phyloP scores from a whole-genome alignment of 2,797 vertebrate genomes.

The Eospalax fontanierii region DNA sequence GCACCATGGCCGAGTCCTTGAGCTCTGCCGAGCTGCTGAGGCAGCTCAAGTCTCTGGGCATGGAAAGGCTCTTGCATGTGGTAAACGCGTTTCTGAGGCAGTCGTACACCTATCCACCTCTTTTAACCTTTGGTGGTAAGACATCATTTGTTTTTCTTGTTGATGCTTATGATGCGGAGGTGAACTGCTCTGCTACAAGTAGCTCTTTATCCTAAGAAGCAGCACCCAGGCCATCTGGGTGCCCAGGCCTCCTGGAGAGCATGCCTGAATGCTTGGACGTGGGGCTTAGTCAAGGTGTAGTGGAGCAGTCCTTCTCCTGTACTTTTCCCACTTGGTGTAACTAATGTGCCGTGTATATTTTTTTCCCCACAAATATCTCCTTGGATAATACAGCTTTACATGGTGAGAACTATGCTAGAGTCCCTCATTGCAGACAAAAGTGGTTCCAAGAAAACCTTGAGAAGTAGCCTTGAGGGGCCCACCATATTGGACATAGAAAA shows the following conservation, averaged over 20 bases:
- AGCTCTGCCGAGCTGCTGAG: constrained; percentile 92
- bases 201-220: constrained; percentile 68
- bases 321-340: constrained; percentile 82
- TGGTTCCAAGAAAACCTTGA: constrained; percentile 98
- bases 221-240: neutral
- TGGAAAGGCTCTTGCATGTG: constrained; percentile 93
- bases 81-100: constrained; percentile 93
- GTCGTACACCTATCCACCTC: constrained; percentile 92
- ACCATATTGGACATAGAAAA: constrained; percentile 99
- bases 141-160: constrained; percentile 86
- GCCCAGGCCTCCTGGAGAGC: neutral
- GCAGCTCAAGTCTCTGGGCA: constrained; percentile 93
- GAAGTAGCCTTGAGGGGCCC: constrained; percentile 98
- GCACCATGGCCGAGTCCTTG: constrained; percentile 93
- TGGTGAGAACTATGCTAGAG: constrained; percentile 99
- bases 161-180: constrained; percentile 79
- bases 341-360: constrained; percentile 90
- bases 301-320: constrained; percentile 85
- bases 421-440: constrained; percentile 99
- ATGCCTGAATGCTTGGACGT: neutral
- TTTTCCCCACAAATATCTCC: constrained; percentile 87
- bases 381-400: constrained; percentile 96
- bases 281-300: constrained; percentile 67
- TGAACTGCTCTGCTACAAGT: constrained; percentile 81
- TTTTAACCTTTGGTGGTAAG: constrained; percentile 94